A percentile compares a stretch with the other conserved stretches of the same genome.
These are phyloP conservation scores for Papilio helenus DNA, from an alignment of 1,140 invertebrate species.

Conservation along the genomic window DNA sequence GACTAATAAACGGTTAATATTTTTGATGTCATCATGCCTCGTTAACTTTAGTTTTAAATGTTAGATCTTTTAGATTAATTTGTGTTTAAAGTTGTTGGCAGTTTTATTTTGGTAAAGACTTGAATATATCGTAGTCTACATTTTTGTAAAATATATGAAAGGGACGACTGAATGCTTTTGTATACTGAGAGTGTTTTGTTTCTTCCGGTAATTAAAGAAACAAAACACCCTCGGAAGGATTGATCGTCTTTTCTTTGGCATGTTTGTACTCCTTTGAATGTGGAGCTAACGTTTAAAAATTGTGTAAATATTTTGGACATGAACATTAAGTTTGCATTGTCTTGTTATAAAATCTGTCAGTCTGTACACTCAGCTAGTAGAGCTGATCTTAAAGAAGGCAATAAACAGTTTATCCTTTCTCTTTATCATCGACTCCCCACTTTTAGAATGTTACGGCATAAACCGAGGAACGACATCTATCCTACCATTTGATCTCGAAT, in stretches of 20 bases:
- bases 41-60: background rate
- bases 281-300: no score
- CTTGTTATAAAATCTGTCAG: background rate
- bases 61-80: background rate
- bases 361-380: constrained; percentile 5
- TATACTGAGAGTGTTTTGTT: no score
- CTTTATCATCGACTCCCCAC: constrained; percentile 32
- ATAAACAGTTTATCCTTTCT: constrained; percentile 34
- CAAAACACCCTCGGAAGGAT: no score
- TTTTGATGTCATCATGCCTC: constrained; percentile 24
- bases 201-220: no score
- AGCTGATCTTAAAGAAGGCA: constrained; percentile 17
- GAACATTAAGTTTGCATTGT: background rate
- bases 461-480: background rate
- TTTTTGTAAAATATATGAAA: no score
- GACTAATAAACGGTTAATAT: constrained; percentile 32
- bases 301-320: no score
- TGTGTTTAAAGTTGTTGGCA: no score
- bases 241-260: no score
- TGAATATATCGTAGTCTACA: no score
- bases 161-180: no score
- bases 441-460: constrained; percentile 35
- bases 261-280: no score
- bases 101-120: no score
- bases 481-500: constrained; percentile 35